Percentiles rank a stretch among this genome's conserved stretches.
Evolutionary conservation across 2,113 vertebrate genomes (phyloP).

Genomic region (Hypomesus transpacificus): DNA sequence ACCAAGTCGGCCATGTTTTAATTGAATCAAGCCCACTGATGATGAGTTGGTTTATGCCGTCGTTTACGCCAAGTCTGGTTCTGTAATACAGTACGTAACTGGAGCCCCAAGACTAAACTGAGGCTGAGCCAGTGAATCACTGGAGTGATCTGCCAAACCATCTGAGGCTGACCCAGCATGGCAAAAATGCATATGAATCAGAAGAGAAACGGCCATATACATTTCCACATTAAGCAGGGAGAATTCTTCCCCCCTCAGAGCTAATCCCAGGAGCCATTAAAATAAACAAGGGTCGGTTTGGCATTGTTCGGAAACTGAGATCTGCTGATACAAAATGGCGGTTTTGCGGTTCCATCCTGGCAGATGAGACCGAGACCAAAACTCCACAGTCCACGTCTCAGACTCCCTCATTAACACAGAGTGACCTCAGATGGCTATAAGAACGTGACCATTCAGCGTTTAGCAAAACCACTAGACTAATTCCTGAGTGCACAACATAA

Average conservation of each 20-base stretch:
- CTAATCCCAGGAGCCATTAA: slow-evolving; percentile 47
- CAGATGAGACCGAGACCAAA: slow-evolving; percentile 34
- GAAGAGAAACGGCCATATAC: slow-evolving; percentile 17
- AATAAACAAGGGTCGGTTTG: slow-evolving; percentile 58
- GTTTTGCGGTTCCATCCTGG: slow-evolving; percentile 34
- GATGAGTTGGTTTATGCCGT: slow-evolving; percentile 37
- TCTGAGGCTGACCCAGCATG: slow-evolving; percentile 33
- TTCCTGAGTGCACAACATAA: too few relatives aligned
- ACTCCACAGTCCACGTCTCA: slow-evolving; percentile 6
- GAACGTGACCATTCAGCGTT: too few relatives aligned
- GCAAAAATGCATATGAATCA: slow-evolving; percentile 28
- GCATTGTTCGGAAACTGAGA: slow-evolving; percentile 24
- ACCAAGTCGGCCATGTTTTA: slow-evolving; percentile 53
- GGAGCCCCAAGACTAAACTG: slow-evolving; percentile 56
- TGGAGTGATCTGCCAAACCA: slow-evolving; percentile 53
- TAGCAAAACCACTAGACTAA: too few relatives aligned
- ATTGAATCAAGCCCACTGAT: slow-evolving; percentile 51
- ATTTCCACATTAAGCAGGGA: slow-evolving; percentile 30
- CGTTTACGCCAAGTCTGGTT: slow-evolving; percentile 35
- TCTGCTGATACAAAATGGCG: slow-evolving; percentile 49
- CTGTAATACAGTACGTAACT: slow-evolving; percentile 61
- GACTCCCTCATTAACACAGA: slow-evolving; percentile 15
- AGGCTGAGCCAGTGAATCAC: slow-evolving; percentile 51
- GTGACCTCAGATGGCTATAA: slow-evolving; percentile 23
- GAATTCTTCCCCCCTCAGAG: slow-evolving; percentile 15